These are phyloP conservation scores for Ctenosaura bakeri DNA, from an alignment of 2,797 vertebrate species.

Conservation along the genomic window DNA sequence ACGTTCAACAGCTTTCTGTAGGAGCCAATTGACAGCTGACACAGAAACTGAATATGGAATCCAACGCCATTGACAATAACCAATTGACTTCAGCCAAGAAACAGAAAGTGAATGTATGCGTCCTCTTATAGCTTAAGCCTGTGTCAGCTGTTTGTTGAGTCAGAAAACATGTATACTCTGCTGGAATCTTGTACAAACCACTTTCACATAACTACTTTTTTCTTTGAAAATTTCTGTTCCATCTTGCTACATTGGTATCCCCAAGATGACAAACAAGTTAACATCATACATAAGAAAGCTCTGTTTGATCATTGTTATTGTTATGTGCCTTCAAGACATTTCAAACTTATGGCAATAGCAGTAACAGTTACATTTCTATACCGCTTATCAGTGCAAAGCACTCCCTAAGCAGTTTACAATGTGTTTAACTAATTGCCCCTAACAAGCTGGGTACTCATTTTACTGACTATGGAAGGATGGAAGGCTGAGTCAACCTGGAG, in stretches of 20 bases:
- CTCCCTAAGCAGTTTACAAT: too few relatives aligned
- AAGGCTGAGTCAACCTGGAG: too few relatives aligned
- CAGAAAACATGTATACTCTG: neutral
- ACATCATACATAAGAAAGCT: neutral
- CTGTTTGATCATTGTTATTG: too few relatives aligned
- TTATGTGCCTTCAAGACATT: neutral
- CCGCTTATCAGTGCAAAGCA: too few relatives aligned
- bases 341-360: too few relatives aligned
- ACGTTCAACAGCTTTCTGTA: constrained; percentile 33
- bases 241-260: neutral
- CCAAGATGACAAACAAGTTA: neutral
- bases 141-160: neutral
- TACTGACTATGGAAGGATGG: too few relatives aligned
- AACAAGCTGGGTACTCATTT: too few relatives aligned
- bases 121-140: neutral
- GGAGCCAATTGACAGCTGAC: constrained; percentile 19
- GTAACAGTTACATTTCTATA: too few relatives aligned
- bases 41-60: constrained; percentile 29
- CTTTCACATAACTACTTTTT: neutral
- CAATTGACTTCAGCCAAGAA: constrained; percentile 18
- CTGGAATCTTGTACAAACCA: constrained; percentile 16
- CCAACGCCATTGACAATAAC: neutral
- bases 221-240: neutral
- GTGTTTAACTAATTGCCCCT: too few relatives aligned
- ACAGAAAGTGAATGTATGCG: neutral